Evolutionary conservation across 1,140 invertebrate species (phyloP).

Genomic region (Sitophilus oryzae): DNA sequence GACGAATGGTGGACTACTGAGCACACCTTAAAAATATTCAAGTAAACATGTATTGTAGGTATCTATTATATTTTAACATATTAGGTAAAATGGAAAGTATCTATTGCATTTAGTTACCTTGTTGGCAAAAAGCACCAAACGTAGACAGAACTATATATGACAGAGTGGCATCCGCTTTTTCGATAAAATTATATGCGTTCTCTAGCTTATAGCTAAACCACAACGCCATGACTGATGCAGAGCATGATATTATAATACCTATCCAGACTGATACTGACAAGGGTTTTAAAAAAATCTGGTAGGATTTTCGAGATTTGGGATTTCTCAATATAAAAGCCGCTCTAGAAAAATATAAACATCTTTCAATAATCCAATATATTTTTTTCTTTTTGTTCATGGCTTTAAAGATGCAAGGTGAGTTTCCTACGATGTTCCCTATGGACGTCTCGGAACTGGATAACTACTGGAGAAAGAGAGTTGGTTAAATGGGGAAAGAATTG

Average conservation of each 20-base stretch:
- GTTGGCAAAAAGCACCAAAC: constrained; percentile 34
- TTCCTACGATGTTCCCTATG: too few relatives aligned
- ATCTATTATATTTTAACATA: too few relatives aligned
- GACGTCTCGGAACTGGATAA: not conserved
- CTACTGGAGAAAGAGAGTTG: not conserved
- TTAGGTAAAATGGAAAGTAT: too few relatives aligned
- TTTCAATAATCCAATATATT: not conserved
- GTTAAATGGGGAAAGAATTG: too few relatives aligned
- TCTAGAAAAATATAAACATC: constrained; percentile 40
- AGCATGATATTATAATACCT: constrained; percentile 41
- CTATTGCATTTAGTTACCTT: too few relatives aligned
- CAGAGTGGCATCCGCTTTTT: constrained; percentile 23
- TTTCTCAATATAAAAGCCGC: constrained; percentile 59
- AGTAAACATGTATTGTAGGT: too few relatives aligned
- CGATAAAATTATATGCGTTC: constrained; percentile 1
- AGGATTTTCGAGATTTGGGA: constrained; percentile 51
- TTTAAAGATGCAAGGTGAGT: too few relatives aligned
- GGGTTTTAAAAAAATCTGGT: constrained; percentile 54
- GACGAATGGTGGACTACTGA: too few relatives aligned
- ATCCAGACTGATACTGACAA: constrained; percentile 53
- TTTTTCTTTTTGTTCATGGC: too few relatives aligned
- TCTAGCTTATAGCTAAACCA: constrained; percentile 29
- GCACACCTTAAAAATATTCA: too few relatives aligned
- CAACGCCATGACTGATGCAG: constrained; percentile 39
- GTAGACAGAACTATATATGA: constrained; percentile 28